Base-by-base conservation (phyloP, 2,888 invertebrate species). In the Cerceris rybyensis region DNA sequence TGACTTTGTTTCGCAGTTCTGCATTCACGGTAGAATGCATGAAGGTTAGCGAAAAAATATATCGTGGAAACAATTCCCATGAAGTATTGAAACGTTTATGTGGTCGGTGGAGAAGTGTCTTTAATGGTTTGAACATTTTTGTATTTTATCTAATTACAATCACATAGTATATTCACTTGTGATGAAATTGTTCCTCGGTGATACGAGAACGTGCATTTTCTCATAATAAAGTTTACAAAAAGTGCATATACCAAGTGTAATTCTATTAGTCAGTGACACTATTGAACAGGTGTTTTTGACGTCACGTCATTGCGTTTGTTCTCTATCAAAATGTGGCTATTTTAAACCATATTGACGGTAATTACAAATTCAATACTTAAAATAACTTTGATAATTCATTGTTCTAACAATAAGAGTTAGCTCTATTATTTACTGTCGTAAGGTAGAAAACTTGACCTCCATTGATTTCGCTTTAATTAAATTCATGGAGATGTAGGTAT, bases 241-340 rank as follows among this genome's bases (percentile, higher is more conserved):
- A 28, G 2, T 28, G 1, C 28, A 28, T 2, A 28, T 28, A 28
- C 28, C 28, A 28, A 28, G 28, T 28, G 4, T 28, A 28, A 28
- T 28, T 28, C 28, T 28, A 28, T 28, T 28, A 28, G 28, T 28
- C 28, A 28, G 28, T 28, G 28, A 28, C 28, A 2, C 4, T 61
- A 76, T 61, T 50, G 79, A 82, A 81, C 84, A 84, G 86, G 86
- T 85, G 86, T 85, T 80, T 79, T 77, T 83, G 84, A 85, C 85
- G 83, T 86, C 84, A 86, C 81, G 75, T 77, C 78, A 75, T 76
- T 77, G 80, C 79, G 75, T 83, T 81, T 82, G 80, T 77, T 80
- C 73, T 82, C 72, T 70, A 76, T 80, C 82, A 85, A 85, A 85
- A 87, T 86, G 84, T 80, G 54, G 78, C 77, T 79, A 68, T 74